phyloP scores from a whole-genome alignment of 2,113 vertebrate species.

The Xenopus borealis region DNA sequence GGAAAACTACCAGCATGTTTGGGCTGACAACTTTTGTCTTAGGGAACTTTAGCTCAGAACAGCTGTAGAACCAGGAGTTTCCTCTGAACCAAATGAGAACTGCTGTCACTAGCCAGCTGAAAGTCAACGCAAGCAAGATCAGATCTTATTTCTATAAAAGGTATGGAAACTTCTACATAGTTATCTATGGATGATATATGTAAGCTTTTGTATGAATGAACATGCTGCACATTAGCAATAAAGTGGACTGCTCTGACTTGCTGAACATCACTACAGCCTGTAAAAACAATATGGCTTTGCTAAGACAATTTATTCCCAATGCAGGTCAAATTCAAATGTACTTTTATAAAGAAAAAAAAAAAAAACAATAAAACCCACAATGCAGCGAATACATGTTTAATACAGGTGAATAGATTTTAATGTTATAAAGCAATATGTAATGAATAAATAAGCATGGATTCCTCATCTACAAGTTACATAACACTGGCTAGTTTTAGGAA shows the following conservation, averaged over 20 bases:
- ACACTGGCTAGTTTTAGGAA: conserved; percentile 78
- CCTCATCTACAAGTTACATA: conserved; percentile 81
- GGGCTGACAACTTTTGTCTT: no score
- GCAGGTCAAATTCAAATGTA: background rate
- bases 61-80: no score
- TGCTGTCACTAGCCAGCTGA: background rate
- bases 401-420: conserved; percentile 84
- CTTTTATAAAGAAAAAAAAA: background rate
- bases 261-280: no score
- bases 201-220: background rate
- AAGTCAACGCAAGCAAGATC: background rate
- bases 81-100: background rate
- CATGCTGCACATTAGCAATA: background rate
- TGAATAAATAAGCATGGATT: conserved; percentile 87
- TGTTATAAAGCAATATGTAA: conserved; percentile 77
- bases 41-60: no score
- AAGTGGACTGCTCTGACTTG: background rate
- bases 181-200: background rate
- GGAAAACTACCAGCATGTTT: no score
- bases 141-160: conserved; percentile 1
- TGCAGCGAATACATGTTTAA: conserved; percentile 74
- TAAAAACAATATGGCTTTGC: background rate
- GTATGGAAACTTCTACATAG: background rate
- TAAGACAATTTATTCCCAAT: background rate
- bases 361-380: background rate